Percentiles rank a stretch among this genome's conserved stretches.
These are phyloP conservation scores for Brienomyrus longianalis DNA, from an alignment of 2,113 vertebrate species.

Conservation along the genomic window DNA sequence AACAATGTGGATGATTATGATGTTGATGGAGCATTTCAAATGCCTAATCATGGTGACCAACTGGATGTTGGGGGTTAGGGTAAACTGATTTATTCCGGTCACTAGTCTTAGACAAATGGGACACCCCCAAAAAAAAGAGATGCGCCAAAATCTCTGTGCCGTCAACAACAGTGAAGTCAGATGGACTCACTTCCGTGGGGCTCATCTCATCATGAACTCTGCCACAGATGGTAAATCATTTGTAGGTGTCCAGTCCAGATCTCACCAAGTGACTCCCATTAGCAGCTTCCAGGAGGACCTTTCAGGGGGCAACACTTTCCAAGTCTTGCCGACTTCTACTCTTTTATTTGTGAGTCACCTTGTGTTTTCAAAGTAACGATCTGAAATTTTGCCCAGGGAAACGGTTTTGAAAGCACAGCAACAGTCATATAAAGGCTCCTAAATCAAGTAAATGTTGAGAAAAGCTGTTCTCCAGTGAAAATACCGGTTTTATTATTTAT, in stretches of 20 bases:
- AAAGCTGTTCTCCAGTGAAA: slow-evolving; percentile 13
- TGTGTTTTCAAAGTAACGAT: background rate
- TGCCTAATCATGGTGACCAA: background rate
- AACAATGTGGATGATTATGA: background rate
- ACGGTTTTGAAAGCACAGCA: slow-evolving; percentile 3
- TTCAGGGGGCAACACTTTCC: background rate
- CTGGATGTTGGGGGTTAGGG: background rate
- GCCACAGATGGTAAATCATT: background rate
- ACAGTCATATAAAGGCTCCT: slow-evolving; percentile 5
- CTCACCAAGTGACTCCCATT: background rate
- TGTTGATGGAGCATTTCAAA: background rate
- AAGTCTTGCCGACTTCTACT: background rate
- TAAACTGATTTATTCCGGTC: background rate
- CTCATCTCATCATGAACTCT: background rate
- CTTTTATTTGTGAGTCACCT: background rate
- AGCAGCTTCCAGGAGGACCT: background rate
- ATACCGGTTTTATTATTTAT: background rate
- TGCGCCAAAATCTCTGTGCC: background rate
- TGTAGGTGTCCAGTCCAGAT: background rate
- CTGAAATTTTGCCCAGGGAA: background rate
- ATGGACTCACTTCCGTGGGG: background rate
- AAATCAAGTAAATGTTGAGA: slow-evolving; percentile 2
- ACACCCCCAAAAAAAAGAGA: background rate
- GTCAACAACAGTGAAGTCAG: background rate
- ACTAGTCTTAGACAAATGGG: background rate